These are phyloP conservation scores for Lissocephala sabroskyi DNA, from an alignment of 2,888 invertebrate species.

Conservation along the genomic window DNA sequence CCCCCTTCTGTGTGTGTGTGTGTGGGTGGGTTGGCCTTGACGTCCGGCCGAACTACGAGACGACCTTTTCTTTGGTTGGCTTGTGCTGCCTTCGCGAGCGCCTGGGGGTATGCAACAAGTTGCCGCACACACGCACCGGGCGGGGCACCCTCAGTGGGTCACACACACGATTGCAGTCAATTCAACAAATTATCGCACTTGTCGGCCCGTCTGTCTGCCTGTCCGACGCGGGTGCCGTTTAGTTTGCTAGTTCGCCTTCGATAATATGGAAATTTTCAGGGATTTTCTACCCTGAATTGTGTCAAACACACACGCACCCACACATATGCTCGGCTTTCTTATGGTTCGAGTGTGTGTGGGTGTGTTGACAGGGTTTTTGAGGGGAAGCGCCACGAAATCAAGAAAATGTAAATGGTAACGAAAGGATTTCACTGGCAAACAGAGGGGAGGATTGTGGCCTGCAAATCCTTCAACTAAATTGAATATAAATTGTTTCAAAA, in stretches of 20 bases:
- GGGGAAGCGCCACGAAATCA: background rate
- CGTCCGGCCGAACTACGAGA: conserved; percentile 34
- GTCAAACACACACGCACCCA: conserved; percentile 4
- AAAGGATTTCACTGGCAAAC: no score
- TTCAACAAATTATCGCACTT: conserved; percentile 54
- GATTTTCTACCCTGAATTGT: background rate
- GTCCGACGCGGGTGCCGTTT: conserved; percentile 25
- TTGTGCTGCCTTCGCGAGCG: no score
- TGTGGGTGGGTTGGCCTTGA: conserved; percentile 38
- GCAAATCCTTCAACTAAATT: no score
- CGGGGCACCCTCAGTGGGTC: no score
- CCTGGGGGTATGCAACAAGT: conserved; percentile 50
- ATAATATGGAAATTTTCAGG: conserved; percentile 70
- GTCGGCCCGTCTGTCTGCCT: conserved; percentile 7
- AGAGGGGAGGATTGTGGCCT: no score
- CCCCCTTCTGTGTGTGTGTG: conserved; percentile 12
- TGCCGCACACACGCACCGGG: conserved; percentile 15
- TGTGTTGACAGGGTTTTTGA: conserved; percentile 3
- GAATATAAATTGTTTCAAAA: no score
- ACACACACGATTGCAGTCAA: conserved; percentile 22
- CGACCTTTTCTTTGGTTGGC: conserved; percentile 34
- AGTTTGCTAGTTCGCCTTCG: conserved; percentile 53
- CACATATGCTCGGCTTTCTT: background rate
- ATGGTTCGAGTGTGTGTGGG: background rate
- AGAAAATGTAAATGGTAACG: no score